Percentiles rank a stretch among this genome's conserved stretches.
Evolutionary conservation across 2,797 vertebrate species (phyloP).

Genomic region (Typhlichthys eigenmanni): DNA sequence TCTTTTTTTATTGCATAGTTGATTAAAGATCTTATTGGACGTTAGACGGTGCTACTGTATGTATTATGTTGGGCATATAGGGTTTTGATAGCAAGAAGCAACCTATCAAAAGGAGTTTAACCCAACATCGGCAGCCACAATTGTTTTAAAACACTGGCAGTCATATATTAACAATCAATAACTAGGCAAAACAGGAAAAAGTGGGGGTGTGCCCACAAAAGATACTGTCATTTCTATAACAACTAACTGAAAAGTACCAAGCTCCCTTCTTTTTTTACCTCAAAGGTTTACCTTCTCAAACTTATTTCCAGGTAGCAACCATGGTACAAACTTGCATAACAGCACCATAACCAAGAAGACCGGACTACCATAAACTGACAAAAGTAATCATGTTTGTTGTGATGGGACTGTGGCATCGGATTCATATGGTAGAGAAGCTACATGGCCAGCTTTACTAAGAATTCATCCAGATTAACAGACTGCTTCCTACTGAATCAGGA

Average conservation of each 20-base stretch:
- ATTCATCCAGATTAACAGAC: slow-evolving; percentile 4
- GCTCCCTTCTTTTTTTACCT: background rate
- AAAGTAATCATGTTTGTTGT: slow-evolving; percentile 13
- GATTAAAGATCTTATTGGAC: too few species aligned
- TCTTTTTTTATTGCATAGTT: too few species aligned
- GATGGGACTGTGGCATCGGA: slow-evolving; percentile 20
- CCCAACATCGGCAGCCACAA: background rate
- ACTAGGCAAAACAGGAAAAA: background rate
- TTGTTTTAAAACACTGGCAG: background rate
- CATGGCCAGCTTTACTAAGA: background rate
- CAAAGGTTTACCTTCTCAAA: background rate
- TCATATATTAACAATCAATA: background rate
- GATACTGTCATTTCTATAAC: too few species aligned
- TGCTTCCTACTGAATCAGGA: slow-evolving; percentile 29
- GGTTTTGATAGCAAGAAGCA: too few species aligned
- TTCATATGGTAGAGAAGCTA: background rate
- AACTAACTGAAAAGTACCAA: slow-evolving; percentile 2
- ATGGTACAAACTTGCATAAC: slow-evolving; percentile 21
- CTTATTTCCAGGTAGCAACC: slow-evolving; percentile 20
- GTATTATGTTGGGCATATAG: too few species aligned
- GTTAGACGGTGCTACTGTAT: too few species aligned
- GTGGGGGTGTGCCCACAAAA: too few species aligned
- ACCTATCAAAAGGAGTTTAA: too few species aligned
- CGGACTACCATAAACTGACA: background rate
- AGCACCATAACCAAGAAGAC: slow-evolving; percentile 10